These are phyloP conservation scores for Hydrotaea cyrtoneurina DNA, from an alignment of 2,888 invertebrate species.

Conservation along the genomic window DNA sequence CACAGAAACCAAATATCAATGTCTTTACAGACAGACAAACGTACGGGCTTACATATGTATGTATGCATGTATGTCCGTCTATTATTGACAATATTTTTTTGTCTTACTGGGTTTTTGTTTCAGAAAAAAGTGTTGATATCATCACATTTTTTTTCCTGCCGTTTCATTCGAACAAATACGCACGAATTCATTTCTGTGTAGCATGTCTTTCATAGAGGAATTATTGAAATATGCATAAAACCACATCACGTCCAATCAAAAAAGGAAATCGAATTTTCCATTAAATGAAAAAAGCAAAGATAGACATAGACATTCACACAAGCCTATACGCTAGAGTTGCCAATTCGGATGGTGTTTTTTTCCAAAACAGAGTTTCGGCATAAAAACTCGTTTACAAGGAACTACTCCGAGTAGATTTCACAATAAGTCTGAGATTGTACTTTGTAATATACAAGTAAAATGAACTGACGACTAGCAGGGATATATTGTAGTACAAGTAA, in stretches of 20 bases:
- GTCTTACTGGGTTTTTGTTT: background rate
- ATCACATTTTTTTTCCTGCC: constrained; percentile 33
- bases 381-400: too few species aligned
- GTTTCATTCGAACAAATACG: constrained; percentile 11
- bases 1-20: background rate
- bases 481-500: too few species aligned
- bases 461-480: too few species aligned
- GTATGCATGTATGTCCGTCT: background rate
- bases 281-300: constrained; percentile 64
- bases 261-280: constrained; percentile 71
- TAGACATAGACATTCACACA: constrained; percentile 8
- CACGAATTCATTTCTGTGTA: constrained; percentile 42
- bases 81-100: constrained; percentile 17
- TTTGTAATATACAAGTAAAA: too few species aligned
- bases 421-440: constrained; percentile 60
- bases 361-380: too few species aligned
- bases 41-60: too few species aligned
- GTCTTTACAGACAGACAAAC: background rate
- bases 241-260: constrained; percentile 68
- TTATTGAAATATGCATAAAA: constrained; percentile 57
- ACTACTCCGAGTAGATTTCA: too few species aligned
- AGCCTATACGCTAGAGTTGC: background rate
- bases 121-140: constrained; percentile 42
- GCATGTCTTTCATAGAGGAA: constrained; percentile 21
- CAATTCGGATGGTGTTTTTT: background rate